A percentile compares a stretch with the other conserved stretches of the same genome.
These are phyloP conservation scores for Notarius lentiginosus DNA, from an alignment of 2,113 vertebrate species.

Conservation along the genomic window DNA sequence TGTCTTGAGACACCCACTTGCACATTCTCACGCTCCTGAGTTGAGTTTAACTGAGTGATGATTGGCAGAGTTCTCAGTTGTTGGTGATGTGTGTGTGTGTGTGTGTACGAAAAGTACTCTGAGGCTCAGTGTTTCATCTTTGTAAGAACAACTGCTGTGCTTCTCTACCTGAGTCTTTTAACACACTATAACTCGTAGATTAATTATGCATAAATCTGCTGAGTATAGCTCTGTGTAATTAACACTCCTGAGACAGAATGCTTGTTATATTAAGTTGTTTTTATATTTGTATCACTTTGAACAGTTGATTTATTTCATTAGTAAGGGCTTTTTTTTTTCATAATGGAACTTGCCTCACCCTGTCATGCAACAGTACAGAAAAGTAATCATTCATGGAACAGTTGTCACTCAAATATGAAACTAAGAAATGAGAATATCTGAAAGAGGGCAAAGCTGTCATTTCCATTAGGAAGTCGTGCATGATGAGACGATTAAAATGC, in stretches of 20 bases:
- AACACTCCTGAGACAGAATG: conserved; percentile 34
- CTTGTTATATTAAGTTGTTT: conserved; percentile 5
- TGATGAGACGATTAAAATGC: conserved; percentile 41
- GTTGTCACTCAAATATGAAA: conserved; percentile 26
- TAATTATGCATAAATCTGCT: conserved; percentile 68
- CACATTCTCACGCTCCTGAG: conserved; percentile 74
- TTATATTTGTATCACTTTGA: conserved; percentile 20
- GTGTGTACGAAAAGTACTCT: conserved; percentile 59
- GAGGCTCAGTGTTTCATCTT: conserved; percentile 41
- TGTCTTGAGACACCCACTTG: conserved; percentile 44
- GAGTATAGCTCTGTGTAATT: conserved; percentile 62
- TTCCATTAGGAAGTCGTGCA: conserved; percentile 56
- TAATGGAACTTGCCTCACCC: neutral
- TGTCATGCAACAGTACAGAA: neutral
- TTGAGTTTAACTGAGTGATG: conserved; percentile 69
- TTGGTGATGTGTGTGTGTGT: conserved; percentile 7
- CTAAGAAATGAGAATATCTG: conserved; percentile 27
- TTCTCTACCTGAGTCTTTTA: conserved; percentile 55
- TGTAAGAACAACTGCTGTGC: neutral
- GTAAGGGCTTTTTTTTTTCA: neutral
- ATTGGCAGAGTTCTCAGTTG: conserved; percentile 62
- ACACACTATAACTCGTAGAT: conserved; percentile 48
- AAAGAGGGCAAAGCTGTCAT: conserved; percentile 61
- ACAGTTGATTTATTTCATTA: conserved; percentile 19
- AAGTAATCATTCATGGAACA: neutral